Evolutionary conservation across 2,113 vertebrate species (phyloP).

Genomic region (Carassius auratus): DNA sequence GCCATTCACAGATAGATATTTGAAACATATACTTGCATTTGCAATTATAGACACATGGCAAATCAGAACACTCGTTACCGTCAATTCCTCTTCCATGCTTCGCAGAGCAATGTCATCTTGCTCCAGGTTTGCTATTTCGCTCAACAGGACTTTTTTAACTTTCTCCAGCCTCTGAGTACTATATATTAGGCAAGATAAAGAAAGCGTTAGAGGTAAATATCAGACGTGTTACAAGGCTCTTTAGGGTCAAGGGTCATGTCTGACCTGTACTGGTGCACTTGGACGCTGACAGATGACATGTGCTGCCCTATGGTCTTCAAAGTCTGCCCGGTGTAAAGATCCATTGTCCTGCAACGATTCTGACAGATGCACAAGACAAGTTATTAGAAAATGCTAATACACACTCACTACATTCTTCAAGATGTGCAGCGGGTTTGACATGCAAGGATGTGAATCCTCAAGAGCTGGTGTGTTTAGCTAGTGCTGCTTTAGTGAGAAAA

Average conservation of each 20-base stretch:
- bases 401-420: not conserved
- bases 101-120: slow-evolving; percentile 80
- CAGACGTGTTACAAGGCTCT: not conserved
- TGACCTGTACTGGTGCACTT: slow-evolving; percentile 84
- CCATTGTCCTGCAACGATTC: slow-evolving; percentile 75
- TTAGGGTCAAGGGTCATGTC: slow-evolving; percentile 48
- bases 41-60: not conserved
- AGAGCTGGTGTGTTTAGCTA: not conserved
- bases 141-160: slow-evolving; percentile 76
- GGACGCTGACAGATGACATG: slow-evolving; percentile 73
- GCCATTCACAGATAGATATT: not conserved
- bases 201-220: not conserved
- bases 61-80: slow-evolving; percentile 70
- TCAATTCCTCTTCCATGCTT: slow-evolving; percentile 86
- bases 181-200: slow-evolving; percentile 54
- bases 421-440: not conserved
- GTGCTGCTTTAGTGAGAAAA: not conserved
- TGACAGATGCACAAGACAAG: slow-evolving; percentile 54
- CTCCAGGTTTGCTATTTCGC: slow-evolving; percentile 85
- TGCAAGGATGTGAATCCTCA: not conserved
- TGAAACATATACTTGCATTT: not conserved
- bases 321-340: slow-evolving; percentile 82
- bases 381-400: not conserved
- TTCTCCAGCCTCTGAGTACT: slow-evolving; percentile 82
- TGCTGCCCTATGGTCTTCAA: slow-evolving; percentile 80